phyloP scores from a whole-genome alignment of 2,888 invertebrate genomes.

The Cataglyphis livida region DNA sequence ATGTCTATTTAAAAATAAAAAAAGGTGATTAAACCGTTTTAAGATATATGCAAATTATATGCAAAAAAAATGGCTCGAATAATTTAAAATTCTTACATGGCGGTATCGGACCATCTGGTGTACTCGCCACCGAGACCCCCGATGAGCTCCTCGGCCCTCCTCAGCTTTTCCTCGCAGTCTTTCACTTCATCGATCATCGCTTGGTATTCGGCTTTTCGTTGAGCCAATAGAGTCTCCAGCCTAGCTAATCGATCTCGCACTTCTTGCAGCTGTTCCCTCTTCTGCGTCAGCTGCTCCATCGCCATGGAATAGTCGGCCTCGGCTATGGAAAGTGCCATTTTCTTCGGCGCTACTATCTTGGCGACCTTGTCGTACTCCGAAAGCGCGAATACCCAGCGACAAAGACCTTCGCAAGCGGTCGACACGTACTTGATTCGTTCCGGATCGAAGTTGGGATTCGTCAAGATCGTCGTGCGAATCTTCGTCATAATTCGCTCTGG shows the following conservation, averaged over 20 bases:
- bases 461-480: conserved; percentile 92
- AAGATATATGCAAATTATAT: neutral
- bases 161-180: conserved; percentile 94
- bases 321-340: conserved; percentile 94
- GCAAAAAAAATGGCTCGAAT: neutral
- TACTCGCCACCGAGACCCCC: conserved; percentile 97
- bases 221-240: conserved; percentile 90
- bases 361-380: conserved; percentile 98
- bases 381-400: conserved; percentile 98
- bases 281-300: conserved; percentile 92
- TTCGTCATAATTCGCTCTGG: conserved; percentile 93
- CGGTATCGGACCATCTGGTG: conserved; percentile 94
- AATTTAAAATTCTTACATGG: conserved; percentile 85
- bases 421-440: conserved; percentile 95
- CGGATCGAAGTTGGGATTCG: conserved; percentile 96
- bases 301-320: conserved; percentile 92
- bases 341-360: conserved; percentile 97
- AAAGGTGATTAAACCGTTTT: neutral
- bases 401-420: conserved; percentile 95
- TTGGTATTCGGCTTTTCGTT: conserved; percentile 89
- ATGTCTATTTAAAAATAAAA: neutral
- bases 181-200: conserved; percentile 94
- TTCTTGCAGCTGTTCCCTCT: conserved; percentile 91
- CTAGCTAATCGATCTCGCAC: conserved; percentile 89
- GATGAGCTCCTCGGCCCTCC: conserved; percentile 96